A percentile compares a stretch with the other conserved stretches of the same genome.
These are phyloP conservation scores for Antigone vipio DNA, from an alignment of 2,113 vertebrate species.

Conservation along the genomic window DNA sequence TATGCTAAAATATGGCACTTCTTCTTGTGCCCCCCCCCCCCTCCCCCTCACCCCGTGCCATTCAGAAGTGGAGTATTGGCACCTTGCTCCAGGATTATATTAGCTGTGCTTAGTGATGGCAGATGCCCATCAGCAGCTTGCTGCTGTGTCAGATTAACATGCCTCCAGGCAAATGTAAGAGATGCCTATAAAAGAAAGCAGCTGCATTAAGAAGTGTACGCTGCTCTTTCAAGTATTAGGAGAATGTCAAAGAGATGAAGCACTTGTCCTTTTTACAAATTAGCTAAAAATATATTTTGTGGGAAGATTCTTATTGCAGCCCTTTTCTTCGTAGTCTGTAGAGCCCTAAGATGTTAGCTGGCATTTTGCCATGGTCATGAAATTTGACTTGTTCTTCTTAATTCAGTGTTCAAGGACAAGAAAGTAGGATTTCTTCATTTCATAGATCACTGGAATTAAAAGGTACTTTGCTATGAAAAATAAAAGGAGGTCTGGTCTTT, in stretches of 20 bases:
- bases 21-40: fast-evolving
- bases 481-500: background rate
- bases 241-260: conserved; percentile 20
- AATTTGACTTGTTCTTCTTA: background rate
- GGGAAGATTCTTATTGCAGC: background rate
- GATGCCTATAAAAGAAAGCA: background rate
- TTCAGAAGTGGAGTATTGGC: background rate
- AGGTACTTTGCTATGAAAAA: background rate
- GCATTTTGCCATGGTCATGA: background rate
- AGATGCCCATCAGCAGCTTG: background rate
- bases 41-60: fast-evolving
- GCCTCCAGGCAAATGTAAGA: background rate
- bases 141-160: background rate
- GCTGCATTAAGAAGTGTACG: background rate
- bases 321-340: background rate
- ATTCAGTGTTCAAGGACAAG: background rate
- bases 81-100: background rate
- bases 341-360: background rate
- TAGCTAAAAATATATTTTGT: conserved; percentile 28
- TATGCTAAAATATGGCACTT: background rate
- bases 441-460: background rate
- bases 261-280: conserved; percentile 12
- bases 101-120: background rate
- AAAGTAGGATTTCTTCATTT: background rate
- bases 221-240: conserved; percentile 30